A percentile compares a stretch with the other conserved stretches of the same genome.
These are phyloP conservation scores for Belonocnema kinseyi DNA, from an alignment of 1,140 invertebrate genomes.

Conservation along the genomic window DNA sequence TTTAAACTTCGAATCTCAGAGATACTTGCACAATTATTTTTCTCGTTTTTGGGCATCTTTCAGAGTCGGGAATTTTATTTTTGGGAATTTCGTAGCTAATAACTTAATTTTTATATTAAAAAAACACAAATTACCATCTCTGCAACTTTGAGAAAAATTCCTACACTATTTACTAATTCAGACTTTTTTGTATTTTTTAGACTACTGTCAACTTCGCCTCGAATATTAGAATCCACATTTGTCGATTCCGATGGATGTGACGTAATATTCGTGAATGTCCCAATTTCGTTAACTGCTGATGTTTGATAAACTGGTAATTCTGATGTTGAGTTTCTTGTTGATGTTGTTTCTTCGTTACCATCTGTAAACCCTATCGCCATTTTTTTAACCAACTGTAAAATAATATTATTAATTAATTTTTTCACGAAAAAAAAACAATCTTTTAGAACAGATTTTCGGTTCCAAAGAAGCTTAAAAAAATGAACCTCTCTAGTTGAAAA, in stretches of 20 bases:
- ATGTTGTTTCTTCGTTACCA: background rate
- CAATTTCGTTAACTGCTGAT: background rate
- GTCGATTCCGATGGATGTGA: conserved; percentile 6
- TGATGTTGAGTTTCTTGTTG: background rate
- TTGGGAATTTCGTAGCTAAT: no score
- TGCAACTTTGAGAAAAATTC: conserved; percentile 3
- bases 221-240: background rate
- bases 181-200: background rate
- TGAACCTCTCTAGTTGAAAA: no score
- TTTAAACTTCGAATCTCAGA: no score
- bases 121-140: background rate
- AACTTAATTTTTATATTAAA: no score
- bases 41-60: no score
- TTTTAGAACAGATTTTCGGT: no score
- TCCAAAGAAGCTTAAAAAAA: no score
- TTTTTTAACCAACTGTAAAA: background rate
- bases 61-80: no score
- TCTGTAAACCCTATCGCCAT: conserved; percentile 17
- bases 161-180: background rate
- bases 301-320: conserved; percentile 2
- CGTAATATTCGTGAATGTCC: background rate
- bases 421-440: no score
- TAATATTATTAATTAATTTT: background rate
- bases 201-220: background rate
- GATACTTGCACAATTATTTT: no score